Conservation (phyloP, 2,113 vertebrate species). For the Dicrurus megarhynchus region DNA sequence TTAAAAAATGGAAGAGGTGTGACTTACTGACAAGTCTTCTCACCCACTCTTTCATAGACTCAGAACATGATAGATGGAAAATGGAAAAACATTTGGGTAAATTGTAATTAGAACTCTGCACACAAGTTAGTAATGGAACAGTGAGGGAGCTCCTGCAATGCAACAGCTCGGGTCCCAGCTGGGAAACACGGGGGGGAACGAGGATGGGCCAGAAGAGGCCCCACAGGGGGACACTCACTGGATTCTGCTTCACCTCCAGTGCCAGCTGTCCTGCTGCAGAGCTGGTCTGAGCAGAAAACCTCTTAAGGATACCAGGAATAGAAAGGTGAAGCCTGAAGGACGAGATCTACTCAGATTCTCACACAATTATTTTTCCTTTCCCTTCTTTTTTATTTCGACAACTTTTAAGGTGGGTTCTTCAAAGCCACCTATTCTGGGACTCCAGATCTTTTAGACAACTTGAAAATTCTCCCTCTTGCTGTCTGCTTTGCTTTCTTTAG, state of each 20-base stretch:
- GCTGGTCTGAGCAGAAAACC: not conserved
- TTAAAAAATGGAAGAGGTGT: conserved; percentile 61
- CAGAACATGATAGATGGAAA: conserved; percentile 60
- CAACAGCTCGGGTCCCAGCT: not conserved
- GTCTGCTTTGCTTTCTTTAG: not conserved
- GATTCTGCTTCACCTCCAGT: not conserved
- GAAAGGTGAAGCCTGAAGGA: not conserved
- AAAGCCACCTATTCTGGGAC: not conserved
- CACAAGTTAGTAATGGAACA: conserved; percentile 39
- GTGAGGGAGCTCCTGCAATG: not conserved
- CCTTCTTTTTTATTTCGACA: not conserved
- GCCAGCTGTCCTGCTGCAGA: not conserved
- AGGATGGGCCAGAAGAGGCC: not conserved
- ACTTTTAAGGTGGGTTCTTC: not conserved
- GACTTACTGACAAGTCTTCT: conserved; percentile 68
- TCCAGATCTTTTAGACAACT: not conserved
- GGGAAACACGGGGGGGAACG: not conserved
- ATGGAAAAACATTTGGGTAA: conserved; percentile 64
- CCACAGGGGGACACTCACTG: fast-evolving
- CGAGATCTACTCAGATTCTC: not conserved
- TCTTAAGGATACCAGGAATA: not conserved
- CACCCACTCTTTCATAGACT: conserved; percentile 59
- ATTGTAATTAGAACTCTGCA: conserved; percentile 46
- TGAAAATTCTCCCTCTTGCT: not conserved
- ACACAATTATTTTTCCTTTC: not conserved